phyloP scores from a whole-genome alignment of 2,113 vertebrate species.

The Dolichallabes microphthalmus region DNA sequence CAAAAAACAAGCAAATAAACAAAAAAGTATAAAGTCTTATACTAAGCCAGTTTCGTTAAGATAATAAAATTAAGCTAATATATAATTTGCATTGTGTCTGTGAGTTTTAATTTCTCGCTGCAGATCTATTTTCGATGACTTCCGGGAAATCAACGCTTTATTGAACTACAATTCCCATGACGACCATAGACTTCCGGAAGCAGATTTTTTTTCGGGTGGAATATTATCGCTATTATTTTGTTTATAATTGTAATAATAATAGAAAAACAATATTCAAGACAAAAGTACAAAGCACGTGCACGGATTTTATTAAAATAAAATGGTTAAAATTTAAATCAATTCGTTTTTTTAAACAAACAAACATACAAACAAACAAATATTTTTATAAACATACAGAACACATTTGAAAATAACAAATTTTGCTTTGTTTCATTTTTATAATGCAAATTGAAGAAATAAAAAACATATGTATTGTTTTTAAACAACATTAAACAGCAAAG shows the following conservation, averaged over 20 bases:
- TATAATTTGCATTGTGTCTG: no score
- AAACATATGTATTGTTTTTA: neutral
- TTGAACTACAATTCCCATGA: slow-evolving; percentile 65
- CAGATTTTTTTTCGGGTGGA: no score
- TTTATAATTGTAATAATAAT: neutral
- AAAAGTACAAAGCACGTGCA: neutral
- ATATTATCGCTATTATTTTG: neutral
- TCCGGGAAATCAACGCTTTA: neutral
- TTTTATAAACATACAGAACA: neutral
- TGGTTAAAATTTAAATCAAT: neutral
- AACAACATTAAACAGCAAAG: neutral
- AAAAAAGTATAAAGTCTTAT: no score
- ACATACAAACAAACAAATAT: neutral
- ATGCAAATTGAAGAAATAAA: neutral
- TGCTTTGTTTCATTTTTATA: neutral
- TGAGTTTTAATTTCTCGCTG: neutral
- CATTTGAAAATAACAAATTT: slow-evolving; percentile 25
- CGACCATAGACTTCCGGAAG: neutral
- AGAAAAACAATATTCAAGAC: neutral
- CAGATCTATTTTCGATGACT: neutral
- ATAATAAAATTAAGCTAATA: no score
- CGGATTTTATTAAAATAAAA: neutral
- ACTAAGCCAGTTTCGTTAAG: no score
- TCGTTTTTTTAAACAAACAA: neutral
- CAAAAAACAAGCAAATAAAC: no score